Percentiles rank a stretch among this genome's conserved stretches.
Conservation (phyloP, 2,113 vertebrate genomes). For the Catharus fuscescens region DNA sequence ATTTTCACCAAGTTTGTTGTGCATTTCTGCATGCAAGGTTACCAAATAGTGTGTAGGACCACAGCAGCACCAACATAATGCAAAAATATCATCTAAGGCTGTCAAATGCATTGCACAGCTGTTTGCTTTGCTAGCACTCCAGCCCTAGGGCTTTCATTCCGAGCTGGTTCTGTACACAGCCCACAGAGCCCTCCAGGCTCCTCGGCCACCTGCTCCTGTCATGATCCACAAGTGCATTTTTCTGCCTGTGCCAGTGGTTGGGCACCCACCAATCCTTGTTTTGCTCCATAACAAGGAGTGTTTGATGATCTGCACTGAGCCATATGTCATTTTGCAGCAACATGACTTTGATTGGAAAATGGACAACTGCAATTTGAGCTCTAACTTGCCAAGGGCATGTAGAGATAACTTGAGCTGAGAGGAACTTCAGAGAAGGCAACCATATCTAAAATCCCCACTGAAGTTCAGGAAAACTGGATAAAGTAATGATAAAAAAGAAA, state of each 20-base stretch:
- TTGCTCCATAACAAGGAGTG: neutral
- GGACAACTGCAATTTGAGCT: neutral
- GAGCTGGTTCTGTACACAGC: neutral
- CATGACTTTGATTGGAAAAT: neutral
- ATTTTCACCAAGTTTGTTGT: neutral
- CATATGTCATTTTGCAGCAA: neutral
- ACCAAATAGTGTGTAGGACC: neutral
- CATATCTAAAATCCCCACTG: neutral
- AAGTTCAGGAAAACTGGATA: neutral
- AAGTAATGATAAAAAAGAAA: neutral
- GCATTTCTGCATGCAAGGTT: neutral
- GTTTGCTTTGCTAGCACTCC: neutral
- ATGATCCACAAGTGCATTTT: neutral
- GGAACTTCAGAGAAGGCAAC: neutral
- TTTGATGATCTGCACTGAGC: neutral
- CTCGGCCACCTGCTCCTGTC: neutral
- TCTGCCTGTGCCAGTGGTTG: neutral
- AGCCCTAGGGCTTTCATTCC: neutral
- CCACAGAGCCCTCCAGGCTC: neutral
- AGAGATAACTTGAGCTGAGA: neutral
- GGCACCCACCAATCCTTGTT: neutral
- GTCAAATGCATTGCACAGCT: neutral
- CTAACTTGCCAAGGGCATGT: constrained; percentile 1
- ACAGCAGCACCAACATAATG: neutral
- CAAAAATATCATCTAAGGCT: neutral